Evolutionary conservation across 2,113 vertebrate genomes (phyloP), one percentile per base, ranked within the genome.

Genomic region (Cranoglanis bouderius): DNA sequence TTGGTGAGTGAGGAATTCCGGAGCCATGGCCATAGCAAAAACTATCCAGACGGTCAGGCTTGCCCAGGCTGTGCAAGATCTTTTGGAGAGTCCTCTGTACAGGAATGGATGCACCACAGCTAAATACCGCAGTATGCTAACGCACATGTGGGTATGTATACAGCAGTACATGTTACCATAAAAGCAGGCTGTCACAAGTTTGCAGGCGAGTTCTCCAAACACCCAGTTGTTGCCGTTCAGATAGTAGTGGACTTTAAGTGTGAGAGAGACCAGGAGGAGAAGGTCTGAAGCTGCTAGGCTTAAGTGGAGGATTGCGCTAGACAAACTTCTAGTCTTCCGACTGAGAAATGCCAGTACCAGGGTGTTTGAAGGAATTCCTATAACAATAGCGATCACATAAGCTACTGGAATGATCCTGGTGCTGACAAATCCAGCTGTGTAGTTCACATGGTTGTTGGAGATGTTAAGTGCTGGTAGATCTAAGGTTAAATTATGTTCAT

Each of bases 121-220:
- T 91, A 98, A 75, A 16, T 98, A 98, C 81, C 97, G 96, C 90
- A 95, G 97, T 75, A 98, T 19, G 1, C 97, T 97, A 92, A 98
- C 96, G 89, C 97, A 97, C 0, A 92, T 94, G 0, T 98, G 96
- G 53, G 97, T 95, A 86, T 98, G 94, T 67, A 97, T 96, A 16
- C 97, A 97, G 61, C 97, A 97, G 91, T 98, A 98, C 94, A 97
- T 95, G 87, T 99, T 98, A 8, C 98, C 96, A 0, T 98, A 99
- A 91, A 99, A 99, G 88, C 96, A 93, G 0, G 92, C 96, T 0
- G 96, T 98, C 85, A 94, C 91, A 1, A 94, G 53, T 18, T 95
- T 94, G 49, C 97, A 99, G 92, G 96, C 93, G 6, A 90, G 80
- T 91, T 98, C 97, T 43, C 98, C 97, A 75, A 99, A 99, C 32